Conservation (phyloP, 1,140 invertebrate species). For the Heliothis subflexa region DNA sequence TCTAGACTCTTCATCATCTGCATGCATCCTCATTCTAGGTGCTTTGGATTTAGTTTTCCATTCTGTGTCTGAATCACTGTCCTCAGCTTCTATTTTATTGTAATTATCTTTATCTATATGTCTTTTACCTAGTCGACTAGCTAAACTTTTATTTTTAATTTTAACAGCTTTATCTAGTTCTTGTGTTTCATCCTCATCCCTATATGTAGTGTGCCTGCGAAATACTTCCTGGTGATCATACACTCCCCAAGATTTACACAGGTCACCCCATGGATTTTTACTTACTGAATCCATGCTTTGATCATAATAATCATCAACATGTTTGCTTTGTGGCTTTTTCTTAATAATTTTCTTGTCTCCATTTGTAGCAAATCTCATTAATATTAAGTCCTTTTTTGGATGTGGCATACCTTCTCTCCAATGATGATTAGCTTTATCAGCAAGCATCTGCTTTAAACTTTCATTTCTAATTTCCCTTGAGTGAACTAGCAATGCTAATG, state of each 20-base stretch:
- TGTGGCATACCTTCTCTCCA: conserved; percentile 91
- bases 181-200: conserved; percentile 63
- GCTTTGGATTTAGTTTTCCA: conserved; percentile 89
- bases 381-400: conserved; percentile 89
- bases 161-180: conserved; percentile 57
- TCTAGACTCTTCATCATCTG: conserved; percentile 93
- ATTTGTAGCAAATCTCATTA: conserved; percentile 91
- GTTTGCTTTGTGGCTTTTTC: conserved; percentile 88
- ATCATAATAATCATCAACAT: conserved; percentile 82
- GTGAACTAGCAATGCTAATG: conserved; percentile 88
- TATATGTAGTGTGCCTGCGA: conserved; percentile 65
- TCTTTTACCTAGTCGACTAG: conserved; percentile 81
- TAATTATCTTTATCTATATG: conserved; percentile 11
- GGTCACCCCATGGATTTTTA: conserved; percentile 91
- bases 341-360: conserved; percentile 76
- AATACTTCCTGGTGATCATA: conserved; percentile 88
- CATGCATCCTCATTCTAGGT: conserved; percentile 94
- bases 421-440: conserved; percentile 82
- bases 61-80: conserved; percentile 82
- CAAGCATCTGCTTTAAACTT: conserved; percentile 74
- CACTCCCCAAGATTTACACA: conserved; percentile 90
- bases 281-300: conserved; percentile 67
- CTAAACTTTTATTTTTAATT: conserved; percentile 75
- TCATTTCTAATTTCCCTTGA: conserved; percentile 82
- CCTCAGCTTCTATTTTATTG: conserved; percentile 68